Percentiles rank a stretch among this genome's conserved stretches.
phyloP scores from a whole-genome alignment of 2,888 invertebrate species.

The Heliconius charithonia region DNA sequence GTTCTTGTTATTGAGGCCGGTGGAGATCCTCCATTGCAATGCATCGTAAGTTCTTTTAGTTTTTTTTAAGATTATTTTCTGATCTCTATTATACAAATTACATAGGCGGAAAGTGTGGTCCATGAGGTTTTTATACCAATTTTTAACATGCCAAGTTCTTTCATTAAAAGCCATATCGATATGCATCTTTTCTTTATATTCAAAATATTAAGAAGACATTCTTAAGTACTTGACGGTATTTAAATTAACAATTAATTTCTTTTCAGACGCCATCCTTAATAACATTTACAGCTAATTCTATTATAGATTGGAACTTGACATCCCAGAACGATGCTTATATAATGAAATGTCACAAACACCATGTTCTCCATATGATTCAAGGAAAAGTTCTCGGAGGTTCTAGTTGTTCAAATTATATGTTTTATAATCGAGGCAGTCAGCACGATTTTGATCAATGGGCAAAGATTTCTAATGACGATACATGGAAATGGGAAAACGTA shows the following conservation, averaged over 20 bases:
- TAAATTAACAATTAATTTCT: neutral
- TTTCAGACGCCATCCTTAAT: slow-evolving; percentile 7
- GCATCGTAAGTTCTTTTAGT: slow-evolving; percentile 45
- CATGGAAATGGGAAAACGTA: slow-evolving; percentile 51
- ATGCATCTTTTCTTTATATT: neutral
- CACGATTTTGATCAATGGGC: slow-evolving; percentile 53
- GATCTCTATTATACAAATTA: no score
- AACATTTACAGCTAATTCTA: neutral
- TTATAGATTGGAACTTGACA: slow-evolving; percentile 20
- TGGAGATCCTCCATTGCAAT: slow-evolving; percentile 51
- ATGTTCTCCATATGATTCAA: neutral
- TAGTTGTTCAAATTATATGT: slow-evolving; percentile 47
- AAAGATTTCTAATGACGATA: slow-evolving; percentile 43
- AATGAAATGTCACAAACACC: slow-evolving; percentile 2
- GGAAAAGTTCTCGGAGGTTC: slow-evolving; percentile 23
- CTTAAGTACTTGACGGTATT: neutral
- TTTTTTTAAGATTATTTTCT: neutral
- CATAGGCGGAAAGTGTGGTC: no score
- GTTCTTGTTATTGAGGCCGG: slow-evolving; percentile 55
- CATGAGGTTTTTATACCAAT: no score
- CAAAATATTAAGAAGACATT: neutral
- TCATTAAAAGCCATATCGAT: no score
- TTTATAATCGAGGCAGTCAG: slow-evolving; percentile 51
- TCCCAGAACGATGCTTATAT: slow-evolving; percentile 12
- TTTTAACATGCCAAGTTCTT: no score